Base-by-base conservation (phyloP, 2,113 vertebrate genomes). In the Gavia stellata region DNA sequence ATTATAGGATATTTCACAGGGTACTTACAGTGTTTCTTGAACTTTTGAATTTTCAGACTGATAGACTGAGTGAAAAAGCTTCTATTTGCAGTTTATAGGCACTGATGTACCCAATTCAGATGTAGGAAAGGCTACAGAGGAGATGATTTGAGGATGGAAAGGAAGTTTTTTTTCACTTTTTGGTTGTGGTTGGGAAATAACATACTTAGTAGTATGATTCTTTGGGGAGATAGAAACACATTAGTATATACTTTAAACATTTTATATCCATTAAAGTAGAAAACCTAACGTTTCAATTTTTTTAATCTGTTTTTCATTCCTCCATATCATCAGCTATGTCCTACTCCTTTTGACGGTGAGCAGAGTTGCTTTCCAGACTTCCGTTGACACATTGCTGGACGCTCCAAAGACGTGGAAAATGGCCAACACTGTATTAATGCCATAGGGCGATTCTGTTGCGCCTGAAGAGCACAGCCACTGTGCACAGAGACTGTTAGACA, bases 371-470 rank as follows among this genome's bases (percentile, higher is more conserved):
- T 92, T 55, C 42, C 38, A 82, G 42, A 40, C 16, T 49, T 74
- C 17, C 53, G 19, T 5, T 0, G 1, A 34, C 33, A 50, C 29
- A 17, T 45, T 26, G 12, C 12, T n/a, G 28, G 33, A 26, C 0
- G 1, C 12, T 34, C 18, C 29, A 28, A 75, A 58, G 38, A 40
- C 26, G 17, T 7, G 15, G 44, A 42, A 71, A 90, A 65, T 4
- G 23, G 31, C n/a, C 71, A 71, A 6, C 9, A 4, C 10, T 17
- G 3, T 28, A 19, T 24, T 33, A 53, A 31, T 11, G 16, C 49
- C 31, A 17, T 3, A 36, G 62, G 55, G 23, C 0, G 1, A 53
- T 40, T n/a, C 28, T 34, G 12, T n/a, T 47, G 25, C 1, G 1
- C 34, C 44, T 21, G 6, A 65, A 40, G 38, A 71, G 38, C 24